Percentiles rank a stretch among this genome's conserved stretches.
Evolutionary conservation across 2,888 invertebrate species (phyloP).

Genomic region (Amphiduros pacificus): DNA sequence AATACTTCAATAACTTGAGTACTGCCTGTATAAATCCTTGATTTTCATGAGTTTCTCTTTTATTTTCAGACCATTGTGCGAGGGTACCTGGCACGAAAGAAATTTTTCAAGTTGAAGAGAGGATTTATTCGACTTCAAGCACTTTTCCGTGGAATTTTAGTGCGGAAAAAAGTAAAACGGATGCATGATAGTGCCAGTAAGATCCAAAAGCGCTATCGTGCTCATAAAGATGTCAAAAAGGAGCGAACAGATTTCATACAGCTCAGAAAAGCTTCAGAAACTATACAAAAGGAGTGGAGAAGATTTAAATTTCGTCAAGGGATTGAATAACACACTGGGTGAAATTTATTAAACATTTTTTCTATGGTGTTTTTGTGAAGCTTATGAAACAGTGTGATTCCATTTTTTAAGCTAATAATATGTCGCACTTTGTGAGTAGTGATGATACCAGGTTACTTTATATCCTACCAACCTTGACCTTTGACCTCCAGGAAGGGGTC

Average conservation of each 20-base stretch:
- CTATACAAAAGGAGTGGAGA: conserved; percentile 17
- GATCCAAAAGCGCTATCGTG: conserved; percentile 15
- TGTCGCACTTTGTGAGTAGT: no score
- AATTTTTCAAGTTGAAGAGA: conserved; percentile 11
- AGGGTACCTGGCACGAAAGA: conserved; percentile 10
- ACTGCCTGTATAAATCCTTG: no score
- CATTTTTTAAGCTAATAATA: no score
- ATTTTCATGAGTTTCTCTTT: no score
- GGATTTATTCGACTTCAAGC: conserved; percentile 14
- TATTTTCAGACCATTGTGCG: conserved; percentile 9
- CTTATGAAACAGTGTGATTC: no score
- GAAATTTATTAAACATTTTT: no score
- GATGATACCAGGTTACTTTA: no score
- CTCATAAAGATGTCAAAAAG: neutral
- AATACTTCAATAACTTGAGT: no score
- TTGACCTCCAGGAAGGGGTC: no score
- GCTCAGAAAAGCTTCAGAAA: conserved; percentile 11
- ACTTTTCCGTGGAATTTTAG: conserved; percentile 4
- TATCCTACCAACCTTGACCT: no score
- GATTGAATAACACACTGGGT: conserved; percentile 14
- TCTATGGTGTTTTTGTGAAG: no score
- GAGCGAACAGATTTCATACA: conserved; percentile 9
- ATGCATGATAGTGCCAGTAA: conserved; percentile 8
- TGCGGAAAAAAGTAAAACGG: neutral
- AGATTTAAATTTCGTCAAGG: conserved; percentile 14